Conservation (phyloP, 2,113 vertebrate species). For the Conger conger region DNA sequence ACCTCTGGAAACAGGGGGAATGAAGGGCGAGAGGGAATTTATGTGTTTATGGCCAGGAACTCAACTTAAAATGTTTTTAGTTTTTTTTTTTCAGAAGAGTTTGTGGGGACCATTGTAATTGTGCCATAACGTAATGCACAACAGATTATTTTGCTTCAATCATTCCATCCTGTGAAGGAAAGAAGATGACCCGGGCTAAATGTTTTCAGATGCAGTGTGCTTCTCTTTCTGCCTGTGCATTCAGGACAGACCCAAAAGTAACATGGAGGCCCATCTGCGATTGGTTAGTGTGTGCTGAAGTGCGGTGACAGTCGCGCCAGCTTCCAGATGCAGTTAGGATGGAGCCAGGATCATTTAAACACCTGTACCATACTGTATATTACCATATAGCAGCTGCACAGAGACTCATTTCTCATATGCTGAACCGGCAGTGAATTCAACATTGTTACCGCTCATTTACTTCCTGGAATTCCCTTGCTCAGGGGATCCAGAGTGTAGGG, state of each 20-base stretch:
- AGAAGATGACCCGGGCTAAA: background rate
- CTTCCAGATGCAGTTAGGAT: background rate
- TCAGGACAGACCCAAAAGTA: background rate
- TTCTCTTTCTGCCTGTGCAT: background rate
- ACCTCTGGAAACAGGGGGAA: background rate
- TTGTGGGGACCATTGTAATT: background rate
- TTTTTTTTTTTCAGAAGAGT: background rate
- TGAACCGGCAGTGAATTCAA: background rate
- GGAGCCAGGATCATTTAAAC: background rate
- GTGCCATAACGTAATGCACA: background rate
- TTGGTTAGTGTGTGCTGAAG: background rate
- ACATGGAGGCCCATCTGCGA: background rate
- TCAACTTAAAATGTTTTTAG: background rate
- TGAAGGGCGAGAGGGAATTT: background rate
- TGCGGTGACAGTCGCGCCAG: background rate
- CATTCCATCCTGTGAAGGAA: background rate
- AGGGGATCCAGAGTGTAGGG: background rate
- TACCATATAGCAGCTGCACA: background rate
- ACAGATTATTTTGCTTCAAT: background rate
- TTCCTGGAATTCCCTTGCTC: background rate
- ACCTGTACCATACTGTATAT: background rate
- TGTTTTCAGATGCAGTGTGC: background rate
- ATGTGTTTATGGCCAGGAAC: background rate
- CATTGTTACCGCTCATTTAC: background rate
- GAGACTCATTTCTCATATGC: background rate